Conservation (phyloP, 92 coral and sea anemone species). For the Scolanthus callimorphus region DNA sequence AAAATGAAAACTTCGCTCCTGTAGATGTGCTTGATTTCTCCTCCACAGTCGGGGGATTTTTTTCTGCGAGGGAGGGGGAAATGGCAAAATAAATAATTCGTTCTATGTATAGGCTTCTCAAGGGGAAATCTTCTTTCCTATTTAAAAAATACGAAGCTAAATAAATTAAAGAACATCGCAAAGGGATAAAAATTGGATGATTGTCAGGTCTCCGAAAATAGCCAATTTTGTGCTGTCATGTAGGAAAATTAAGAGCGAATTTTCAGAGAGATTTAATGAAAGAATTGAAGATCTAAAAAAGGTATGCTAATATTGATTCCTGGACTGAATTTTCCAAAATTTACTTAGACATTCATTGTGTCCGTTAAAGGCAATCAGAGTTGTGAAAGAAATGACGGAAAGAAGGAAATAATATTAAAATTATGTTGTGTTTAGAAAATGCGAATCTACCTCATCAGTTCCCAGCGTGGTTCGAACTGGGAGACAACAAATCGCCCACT, state of each 20-base stretch:
- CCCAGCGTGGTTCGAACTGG: background rate
- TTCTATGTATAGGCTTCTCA: background rate
- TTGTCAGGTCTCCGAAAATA: background rate
- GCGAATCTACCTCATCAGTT: too few species aligned
- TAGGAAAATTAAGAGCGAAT: background rate
- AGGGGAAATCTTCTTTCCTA: background rate
- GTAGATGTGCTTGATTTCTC: too few species aligned
- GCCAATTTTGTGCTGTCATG: background rate
- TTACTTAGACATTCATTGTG: constrained; percentile 30
- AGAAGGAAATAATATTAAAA: too few species aligned
- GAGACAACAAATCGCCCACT: too few species aligned
- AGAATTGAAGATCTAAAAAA: background rate
- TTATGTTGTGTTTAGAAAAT: too few species aligned
- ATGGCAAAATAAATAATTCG: background rate
- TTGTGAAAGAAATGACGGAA: background rate
- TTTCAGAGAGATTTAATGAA: background rate
- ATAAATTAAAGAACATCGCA: background rate
- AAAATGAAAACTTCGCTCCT: background rate
- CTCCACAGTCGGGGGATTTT: too few species aligned
- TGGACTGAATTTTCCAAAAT: constrained; percentile 20
- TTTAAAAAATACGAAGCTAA: background rate
- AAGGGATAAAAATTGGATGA: background rate
- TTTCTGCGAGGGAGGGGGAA: too few species aligned
- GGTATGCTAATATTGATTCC: background rate
- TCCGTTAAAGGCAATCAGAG: constrained; percentile 20